These are phyloP conservation scores for Anabas testudineus DNA, from an alignment of 2,797 vertebrate genomes.

Conservation along the genomic window DNA sequence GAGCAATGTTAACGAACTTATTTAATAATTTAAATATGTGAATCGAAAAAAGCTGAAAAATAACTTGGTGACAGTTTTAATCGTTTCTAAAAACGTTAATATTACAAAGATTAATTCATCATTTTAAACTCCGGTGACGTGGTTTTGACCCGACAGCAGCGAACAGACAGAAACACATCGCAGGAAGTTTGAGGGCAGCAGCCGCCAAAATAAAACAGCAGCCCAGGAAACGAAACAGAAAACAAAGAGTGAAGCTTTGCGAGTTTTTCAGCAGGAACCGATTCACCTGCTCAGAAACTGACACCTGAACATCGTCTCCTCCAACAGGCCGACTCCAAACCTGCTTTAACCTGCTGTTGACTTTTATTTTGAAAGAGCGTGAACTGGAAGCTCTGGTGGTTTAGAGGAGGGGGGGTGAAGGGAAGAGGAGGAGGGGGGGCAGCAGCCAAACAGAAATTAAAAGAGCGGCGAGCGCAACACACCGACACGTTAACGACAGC, in stretches of 20 bases:
- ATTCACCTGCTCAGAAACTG: conserved; percentile 1
- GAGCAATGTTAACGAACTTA: no score
- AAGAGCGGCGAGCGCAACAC: conserved; percentile 33
- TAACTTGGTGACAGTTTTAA: no score
- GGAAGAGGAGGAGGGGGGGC: not conserved
- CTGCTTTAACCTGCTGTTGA: not conserved
- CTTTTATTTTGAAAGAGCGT: conserved; percentile 1
- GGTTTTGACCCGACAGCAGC: conserved; percentile 36
- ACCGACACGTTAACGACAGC: no score
- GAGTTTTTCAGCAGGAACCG: not conserved
- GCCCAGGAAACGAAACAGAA: not conserved
- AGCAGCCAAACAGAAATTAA: conserved; percentile 65
- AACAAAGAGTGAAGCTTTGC: not conserved
- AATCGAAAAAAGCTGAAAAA: no score
- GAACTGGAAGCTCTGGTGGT: conserved; percentile 32
- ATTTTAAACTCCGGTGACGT: no score
- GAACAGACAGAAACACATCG: not conserved
- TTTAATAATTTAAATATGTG: no score
- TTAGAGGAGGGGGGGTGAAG: not conserved
- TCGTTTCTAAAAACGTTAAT: no score
- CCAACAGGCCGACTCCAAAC: not conserved
- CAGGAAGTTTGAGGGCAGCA: conserved; percentile 37
- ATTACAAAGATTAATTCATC: no score
- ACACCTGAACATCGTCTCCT: not conserved
- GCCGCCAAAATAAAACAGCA: conserved; percentile 27